Evolutionary conservation across 2,888 invertebrate species (phyloP).

Genomic region (Cerceris ruficornis): DNA sequence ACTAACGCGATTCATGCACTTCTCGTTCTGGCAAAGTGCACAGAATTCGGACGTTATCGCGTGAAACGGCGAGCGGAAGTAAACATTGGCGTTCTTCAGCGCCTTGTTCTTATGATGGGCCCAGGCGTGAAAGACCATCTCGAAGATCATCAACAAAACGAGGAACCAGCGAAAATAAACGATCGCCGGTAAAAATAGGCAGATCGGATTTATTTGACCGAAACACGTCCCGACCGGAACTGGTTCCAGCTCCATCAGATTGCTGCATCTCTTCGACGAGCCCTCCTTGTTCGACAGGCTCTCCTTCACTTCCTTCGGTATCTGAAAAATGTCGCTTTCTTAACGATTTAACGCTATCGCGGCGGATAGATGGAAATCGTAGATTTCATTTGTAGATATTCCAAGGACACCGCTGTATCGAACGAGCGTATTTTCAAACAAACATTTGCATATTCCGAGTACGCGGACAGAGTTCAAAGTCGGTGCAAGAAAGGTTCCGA

Average conservation of each 20-base stretch:
- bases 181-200: conserved; percentile 73
- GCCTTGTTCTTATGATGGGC: conserved; percentile 87
- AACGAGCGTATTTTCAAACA: too few relatives aligned
- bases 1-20: conserved; percentile 85
- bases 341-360: background rate
- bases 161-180: conserved; percentile 79
- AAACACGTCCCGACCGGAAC: conserved; percentile 72
- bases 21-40: conserved; percentile 86
- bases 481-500: too few relatives aligned
- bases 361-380: background rate
- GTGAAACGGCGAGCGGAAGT: conserved; percentile 88
- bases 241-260: conserved; percentile 64
- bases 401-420: too few relatives aligned
- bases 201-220: conserved; percentile 75
- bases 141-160: conserved; percentile 82
- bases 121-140: conserved; percentile 86
- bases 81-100: conserved; percentile 84
- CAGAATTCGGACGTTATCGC: conserved; percentile 87
- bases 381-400: background rate
- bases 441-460: too few relatives aligned
- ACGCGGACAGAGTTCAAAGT: too few relatives aligned
- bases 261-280: conserved; percentile 43
- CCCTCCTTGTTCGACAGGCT: conserved; percentile 49
- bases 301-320: conserved; percentile 73
- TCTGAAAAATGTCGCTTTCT: conserved; percentile 60